Conservation (phyloP, 2,888 invertebrate genomes). For the Embidobia sp. region DNA sequence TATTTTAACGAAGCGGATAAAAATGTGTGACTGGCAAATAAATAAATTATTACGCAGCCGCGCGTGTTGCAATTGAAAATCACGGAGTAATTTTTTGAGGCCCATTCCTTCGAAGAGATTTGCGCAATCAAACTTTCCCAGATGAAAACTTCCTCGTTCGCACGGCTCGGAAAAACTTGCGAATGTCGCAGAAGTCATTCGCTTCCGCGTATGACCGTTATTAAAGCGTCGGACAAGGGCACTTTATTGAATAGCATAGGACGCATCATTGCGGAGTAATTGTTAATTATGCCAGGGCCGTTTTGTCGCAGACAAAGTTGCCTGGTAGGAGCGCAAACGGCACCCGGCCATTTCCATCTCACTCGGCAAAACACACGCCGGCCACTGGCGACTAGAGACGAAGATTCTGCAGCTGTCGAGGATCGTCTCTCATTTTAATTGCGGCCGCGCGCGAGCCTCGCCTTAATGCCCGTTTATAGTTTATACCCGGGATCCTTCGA, state of each 20-base stretch:
- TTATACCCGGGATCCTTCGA: constrained; percentile 50
- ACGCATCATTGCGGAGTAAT: constrained; percentile 56
- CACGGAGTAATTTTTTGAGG: constrained; percentile 11
- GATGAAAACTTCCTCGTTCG: constrained; percentile 31
- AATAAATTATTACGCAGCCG: too few species aligned
- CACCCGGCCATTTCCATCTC: constrained; percentile 62
- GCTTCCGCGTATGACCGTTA: constrained; percentile 58
- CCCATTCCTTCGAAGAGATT: constrained; percentile 10
- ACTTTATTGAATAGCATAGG: constrained; percentile 45
- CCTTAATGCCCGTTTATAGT: constrained; percentile 65
- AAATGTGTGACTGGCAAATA: too few species aligned
- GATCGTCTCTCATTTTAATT: constrained; percentile 66
- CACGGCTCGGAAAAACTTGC: constrained; percentile 32
- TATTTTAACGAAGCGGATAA: too few species aligned
- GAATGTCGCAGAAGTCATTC: constrained; percentile 33
- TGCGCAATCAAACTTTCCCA: constrained; percentile 32
- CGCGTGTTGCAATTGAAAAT: too few species aligned
- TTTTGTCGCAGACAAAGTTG: constrained; percentile 32
- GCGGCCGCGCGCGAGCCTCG: constrained; percentile 61
- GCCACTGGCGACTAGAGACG: constrained; percentile 58
- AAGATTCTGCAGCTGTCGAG: constrained; percentile 66
- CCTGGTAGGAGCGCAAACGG: too few species aligned
- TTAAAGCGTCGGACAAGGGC: constrained; percentile 51
- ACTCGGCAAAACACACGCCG: constrained; percentile 28
- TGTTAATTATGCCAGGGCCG: constrained; percentile 60